Evolutionary conservation across 2,113 vertebrate species (phyloP).

Genomic region (Gobius niger): DNA sequence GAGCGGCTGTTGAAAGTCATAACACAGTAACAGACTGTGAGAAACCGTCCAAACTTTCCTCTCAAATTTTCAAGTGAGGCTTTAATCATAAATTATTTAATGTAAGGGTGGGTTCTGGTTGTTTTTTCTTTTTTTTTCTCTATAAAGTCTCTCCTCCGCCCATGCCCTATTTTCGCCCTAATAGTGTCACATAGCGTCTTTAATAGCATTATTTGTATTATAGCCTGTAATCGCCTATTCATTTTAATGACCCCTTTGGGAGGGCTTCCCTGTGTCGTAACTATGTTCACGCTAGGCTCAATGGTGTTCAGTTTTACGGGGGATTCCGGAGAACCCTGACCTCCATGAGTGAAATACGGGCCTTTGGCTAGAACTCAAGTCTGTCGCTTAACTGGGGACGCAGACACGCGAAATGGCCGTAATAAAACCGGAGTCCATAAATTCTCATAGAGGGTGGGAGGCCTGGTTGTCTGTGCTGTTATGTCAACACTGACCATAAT

Average conservation of each 20-base stretch:
- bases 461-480: constrained; percentile 75
- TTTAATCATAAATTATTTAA: constrained; percentile 60
- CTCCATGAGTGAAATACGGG: constrained; percentile 77
- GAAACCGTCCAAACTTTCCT: constrained; percentile 33
- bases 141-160: constrained; percentile 37
- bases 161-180: constrained; percentile 40
- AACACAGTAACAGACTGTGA: constrained; percentile 42
- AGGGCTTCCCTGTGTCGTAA: constrained; percentile 59
- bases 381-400: constrained; percentile 72
- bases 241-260: constrained; percentile 70
- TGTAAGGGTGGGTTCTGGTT: constrained; percentile 41
- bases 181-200: constrained; percentile 45
- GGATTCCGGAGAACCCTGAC: constrained; percentile 74
- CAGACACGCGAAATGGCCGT: constrained; percentile 74
- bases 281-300: constrained; percentile 22
- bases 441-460: constrained; percentile 72
- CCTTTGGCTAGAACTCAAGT: constrained; percentile 73
- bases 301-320: constrained; percentile 60
- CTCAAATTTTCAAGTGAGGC: constrained; percentile 42
- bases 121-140: too few species aligned
- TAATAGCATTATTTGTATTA: constrained; percentile 68
- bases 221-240: constrained; percentile 65
- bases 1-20: constrained; percentile 43
- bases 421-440: constrained; percentile 80
- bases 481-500: constrained; percentile 82